Evolutionary conservation across 2,888 invertebrate species (phyloP).

Genomic region (Troglohyphantes excavatus): DNA sequence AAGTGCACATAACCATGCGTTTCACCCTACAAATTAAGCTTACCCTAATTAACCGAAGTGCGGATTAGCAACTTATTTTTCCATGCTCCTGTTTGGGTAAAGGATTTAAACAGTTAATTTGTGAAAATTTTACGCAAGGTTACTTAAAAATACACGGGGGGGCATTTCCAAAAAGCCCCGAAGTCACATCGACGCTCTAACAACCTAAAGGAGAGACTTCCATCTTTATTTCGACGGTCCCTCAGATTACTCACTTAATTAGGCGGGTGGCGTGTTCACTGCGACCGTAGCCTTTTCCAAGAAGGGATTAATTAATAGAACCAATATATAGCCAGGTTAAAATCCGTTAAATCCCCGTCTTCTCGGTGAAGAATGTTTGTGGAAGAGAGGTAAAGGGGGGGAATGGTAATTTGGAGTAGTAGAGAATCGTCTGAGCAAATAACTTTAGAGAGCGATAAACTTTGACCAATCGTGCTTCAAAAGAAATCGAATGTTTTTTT

Average conservation of each 20-base stretch:
- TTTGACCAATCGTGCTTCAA: neutral
- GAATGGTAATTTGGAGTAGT: neutral
- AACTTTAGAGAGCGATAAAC: neutral
- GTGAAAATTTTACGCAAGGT: neutral
- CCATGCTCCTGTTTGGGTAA: neutral
- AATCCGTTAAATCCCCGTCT: neutral
- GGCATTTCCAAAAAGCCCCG: neutral
- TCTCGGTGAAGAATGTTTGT: neutral
- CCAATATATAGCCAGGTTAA: neutral
- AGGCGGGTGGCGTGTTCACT: neutral
- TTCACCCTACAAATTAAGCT: too few species aligned
- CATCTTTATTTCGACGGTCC: neutral
- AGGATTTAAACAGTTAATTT: slow-evolving; percentile 4
- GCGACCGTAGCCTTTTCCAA: neutral
- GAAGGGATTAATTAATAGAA: neutral
- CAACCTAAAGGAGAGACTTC: neutral
- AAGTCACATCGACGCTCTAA: neutral
- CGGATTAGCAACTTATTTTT: neutral
- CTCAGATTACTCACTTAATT: neutral
- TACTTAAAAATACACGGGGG: neutral
- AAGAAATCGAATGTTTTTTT: neutral
- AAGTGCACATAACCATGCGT: too few species aligned
- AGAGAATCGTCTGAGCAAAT: neutral
- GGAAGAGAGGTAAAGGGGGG: neutral
- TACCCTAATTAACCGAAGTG: too few species aligned